phyloP scores from a whole-genome alignment of 2,888 invertebrate species.

The Aleiodes alternator region DNA sequence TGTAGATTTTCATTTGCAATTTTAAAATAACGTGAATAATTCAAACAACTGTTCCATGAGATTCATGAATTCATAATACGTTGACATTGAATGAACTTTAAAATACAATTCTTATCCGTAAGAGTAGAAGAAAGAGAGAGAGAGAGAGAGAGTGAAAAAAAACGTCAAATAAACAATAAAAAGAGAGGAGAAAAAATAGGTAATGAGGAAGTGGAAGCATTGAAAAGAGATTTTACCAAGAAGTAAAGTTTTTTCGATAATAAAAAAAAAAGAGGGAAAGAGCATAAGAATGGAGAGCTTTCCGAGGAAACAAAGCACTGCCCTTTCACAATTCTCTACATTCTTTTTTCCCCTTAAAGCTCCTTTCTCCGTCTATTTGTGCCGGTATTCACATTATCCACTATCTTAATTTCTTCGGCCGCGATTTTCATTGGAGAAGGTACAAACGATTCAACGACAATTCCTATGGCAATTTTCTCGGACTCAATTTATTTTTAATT shows the following conservation, averaged over 20 bases:
- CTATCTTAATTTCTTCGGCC: conserved; percentile 30
- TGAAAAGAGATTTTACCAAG: conserved; percentile 22
- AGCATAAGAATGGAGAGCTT: background rate
- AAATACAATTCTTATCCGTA: conserved; percentile 13
- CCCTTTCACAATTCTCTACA: background rate
- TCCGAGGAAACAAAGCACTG: conserved; percentile 18
- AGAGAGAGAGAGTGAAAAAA: background rate
- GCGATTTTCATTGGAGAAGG: conserved; percentile 12
- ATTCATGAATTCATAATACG: conserved; percentile 25
- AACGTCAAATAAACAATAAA: conserved; percentile 3
- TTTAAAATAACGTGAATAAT: conserved; percentile 9
- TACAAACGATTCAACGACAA: background rate
- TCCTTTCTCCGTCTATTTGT: conserved; percentile 13
- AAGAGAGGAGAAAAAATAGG: conserved; percentile 10
- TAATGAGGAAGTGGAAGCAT: conserved; percentile 12
- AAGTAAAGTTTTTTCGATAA: conserved; percentile 16
- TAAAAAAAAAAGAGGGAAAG: background rate
- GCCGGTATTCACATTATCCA: conserved; percentile 26
- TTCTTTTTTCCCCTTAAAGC: background rate
- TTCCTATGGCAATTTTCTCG: conserved; percentile 5
- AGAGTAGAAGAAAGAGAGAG: background rate
- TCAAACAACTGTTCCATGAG: conserved; percentile 21
- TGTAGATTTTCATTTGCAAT: conserved; percentile 15
- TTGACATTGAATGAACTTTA: conserved; percentile 13
- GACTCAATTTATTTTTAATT: conserved; percentile 21